Conservation (phyloP, 2,797 vertebrate genomes). For the Sebastes hubbsi region DNA sequence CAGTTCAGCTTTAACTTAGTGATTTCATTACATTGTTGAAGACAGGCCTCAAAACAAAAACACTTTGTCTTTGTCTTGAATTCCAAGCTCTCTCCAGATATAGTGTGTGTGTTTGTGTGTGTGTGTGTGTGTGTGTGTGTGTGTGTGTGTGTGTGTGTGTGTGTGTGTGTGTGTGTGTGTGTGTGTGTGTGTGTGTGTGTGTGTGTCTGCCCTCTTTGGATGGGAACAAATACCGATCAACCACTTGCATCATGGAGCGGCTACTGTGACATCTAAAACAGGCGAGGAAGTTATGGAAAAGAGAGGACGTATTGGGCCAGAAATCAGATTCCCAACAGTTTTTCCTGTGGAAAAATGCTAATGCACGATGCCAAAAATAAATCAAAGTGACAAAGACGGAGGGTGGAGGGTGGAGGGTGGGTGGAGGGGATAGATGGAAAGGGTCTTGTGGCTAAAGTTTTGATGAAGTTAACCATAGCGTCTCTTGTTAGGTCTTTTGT, state of each 20-base stretch:
- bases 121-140: slow-evolving; percentile 11
- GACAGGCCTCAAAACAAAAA: slow-evolving; percentile 5
- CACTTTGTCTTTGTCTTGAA: not conserved
- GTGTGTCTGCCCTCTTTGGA: not conserved
- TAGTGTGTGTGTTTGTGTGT: not conserved
- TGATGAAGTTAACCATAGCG: slow-evolving; percentile 78
- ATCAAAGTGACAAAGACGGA: slow-evolving; percentile 79
- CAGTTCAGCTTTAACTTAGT: not conserved
- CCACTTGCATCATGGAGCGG: slow-evolving; percentile 69
- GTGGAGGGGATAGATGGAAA: slow-evolving; percentile 55
- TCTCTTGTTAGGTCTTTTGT: slow-evolving; percentile 78
- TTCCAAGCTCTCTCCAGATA: slow-evolving; percentile 21
- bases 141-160: not conserved
- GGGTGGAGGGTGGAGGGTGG: slow-evolving; percentile 24
- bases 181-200: not conserved
- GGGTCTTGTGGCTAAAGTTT: slow-evolving; percentile 74
- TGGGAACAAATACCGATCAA: slow-evolving; percentile 63
- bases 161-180: no score
- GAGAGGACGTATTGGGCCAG: slow-evolving; percentile 63
- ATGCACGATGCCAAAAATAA: slow-evolving; percentile 75
- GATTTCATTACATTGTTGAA: slow-evolving; percentile 2
- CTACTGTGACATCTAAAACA: slow-evolving; percentile 71
- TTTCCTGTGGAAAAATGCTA: slow-evolving; percentile 79
- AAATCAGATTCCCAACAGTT: slow-evolving; percentile 78
- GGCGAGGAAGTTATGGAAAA: slow-evolving; percentile 78